Conservation (phyloP, 1,140 invertebrate species). For the Euschistus heros region DNA sequence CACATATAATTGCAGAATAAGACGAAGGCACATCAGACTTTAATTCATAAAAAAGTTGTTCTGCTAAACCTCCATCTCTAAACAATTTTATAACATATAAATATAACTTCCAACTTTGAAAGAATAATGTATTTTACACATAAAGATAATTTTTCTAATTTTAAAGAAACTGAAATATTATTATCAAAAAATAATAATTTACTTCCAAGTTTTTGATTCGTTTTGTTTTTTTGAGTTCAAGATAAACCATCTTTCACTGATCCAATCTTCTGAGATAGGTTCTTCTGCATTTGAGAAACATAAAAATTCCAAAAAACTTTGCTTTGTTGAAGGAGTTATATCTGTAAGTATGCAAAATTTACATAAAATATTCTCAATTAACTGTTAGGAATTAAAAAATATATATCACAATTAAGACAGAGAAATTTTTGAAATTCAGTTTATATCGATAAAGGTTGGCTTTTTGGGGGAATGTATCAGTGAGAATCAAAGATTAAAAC, state of each 20-base stretch:
- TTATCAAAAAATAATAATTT: slow-evolving; percentile 32
- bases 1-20: slow-evolving; percentile 42
- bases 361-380: neutral
- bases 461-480: too few relatives aligned
- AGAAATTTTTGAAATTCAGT: too few relatives aligned
- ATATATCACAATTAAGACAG: too few relatives aligned
- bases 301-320: slow-evolving; percentile 66
- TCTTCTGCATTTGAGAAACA: slow-evolving; percentile 71
- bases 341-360: slow-evolving; percentile 31
- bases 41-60: slow-evolving; percentile 39
- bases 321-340: slow-evolving; percentile 48
- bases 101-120: neutral
- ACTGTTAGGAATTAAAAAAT: too few relatives aligned
- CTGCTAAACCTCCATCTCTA: slow-evolving; percentile 39
- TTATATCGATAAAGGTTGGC: too few relatives aligned
- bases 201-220: slow-evolving; percentile 60
- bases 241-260: slow-evolving; percentile 68
- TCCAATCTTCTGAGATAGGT: slow-evolving; percentile 48
- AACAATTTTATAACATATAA: slow-evolving; percentile 11
- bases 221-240: slow-evolving; percentile 35
- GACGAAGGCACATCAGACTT: slow-evolving; percentile 34
- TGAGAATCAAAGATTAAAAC: too few relatives aligned
- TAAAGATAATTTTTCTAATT: neutral
- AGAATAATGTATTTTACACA: neutral
- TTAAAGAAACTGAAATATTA: neutral